phyloP scores from a whole-genome alignment of 2,888 invertebrate species.

The Fragum fragum region DNA sequence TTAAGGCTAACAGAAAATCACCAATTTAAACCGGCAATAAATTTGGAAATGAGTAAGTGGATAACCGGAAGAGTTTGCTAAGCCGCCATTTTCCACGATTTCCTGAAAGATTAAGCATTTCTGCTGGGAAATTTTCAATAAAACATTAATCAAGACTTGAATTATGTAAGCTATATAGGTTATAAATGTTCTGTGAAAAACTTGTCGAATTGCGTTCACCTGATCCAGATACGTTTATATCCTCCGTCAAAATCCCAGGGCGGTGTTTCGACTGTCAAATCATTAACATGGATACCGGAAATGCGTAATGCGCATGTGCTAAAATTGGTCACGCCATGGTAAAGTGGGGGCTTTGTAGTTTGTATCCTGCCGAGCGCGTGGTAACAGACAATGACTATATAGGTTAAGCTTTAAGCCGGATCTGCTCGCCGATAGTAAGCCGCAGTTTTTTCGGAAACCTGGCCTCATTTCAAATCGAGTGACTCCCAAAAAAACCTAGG shows the following conservation, averaged over 20 bases:
- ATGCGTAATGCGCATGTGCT: constrained; percentile 51
- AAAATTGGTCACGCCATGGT: neutral
- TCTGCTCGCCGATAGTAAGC: no score
- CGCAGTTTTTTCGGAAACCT: no score
- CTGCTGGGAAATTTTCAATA: neutral
- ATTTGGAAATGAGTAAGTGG: neutral
- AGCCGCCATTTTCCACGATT: constrained; percentile 45
- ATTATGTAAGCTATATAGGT: neutral
- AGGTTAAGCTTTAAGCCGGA: no score
- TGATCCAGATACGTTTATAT: neutral
- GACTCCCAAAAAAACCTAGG: no score
- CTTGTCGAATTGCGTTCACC: neutral
- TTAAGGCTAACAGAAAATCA: no score
- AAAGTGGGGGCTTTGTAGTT: no score
- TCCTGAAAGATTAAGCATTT: neutral
- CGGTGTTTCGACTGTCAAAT: constrained; percentile 50
- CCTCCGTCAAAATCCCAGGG: constrained; percentile 29
- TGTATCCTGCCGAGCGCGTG: no score
- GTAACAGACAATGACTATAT: no score
- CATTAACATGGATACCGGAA: constrained; percentile 66
- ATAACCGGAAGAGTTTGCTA: constrained; percentile 50
- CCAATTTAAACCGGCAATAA: no score
- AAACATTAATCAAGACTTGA: neutral
- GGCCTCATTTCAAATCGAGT: no score
- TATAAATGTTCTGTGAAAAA: neutral